Percentiles rank a stretch among this genome's conserved stretches.
These are phyloP conservation scores for Hybognathus amarus DNA, from an alignment of 2,797 vertebrate genomes.

Conservation along the genomic window DNA sequence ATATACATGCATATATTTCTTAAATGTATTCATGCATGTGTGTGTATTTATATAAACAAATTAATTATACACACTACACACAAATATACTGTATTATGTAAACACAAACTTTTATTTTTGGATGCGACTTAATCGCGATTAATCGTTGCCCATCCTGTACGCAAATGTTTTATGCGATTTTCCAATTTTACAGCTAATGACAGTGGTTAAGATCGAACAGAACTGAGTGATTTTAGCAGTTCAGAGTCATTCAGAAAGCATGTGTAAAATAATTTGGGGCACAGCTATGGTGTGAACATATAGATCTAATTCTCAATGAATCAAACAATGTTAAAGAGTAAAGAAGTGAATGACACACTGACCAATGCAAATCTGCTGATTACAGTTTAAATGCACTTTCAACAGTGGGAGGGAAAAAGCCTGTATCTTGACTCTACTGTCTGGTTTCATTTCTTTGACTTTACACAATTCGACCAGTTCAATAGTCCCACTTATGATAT, in stretches of 20 bases:
- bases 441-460: background rate
- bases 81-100: too few relatives aligned
- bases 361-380: background rate
- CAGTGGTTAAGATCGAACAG: background rate
- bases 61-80: too few relatives aligned
- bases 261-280: too few relatives aligned
- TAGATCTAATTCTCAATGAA: background rate
- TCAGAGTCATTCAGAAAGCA: background rate
- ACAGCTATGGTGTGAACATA: too few relatives aligned
- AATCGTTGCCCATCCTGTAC: too few relatives aligned
- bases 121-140: too few relatives aligned
- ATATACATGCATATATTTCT: too few relatives aligned
- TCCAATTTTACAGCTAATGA: background rate
- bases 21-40: too few relatives aligned
- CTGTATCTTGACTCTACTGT: background rate
- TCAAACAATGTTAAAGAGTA: background rate
- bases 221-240: background rate
- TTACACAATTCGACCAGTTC: background rate
- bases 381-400: background rate
- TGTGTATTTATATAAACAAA: too few relatives aligned
- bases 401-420: background rate
- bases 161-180: background rate
- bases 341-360: background rate
- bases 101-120: too few relatives aligned
- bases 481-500: constrained; percentile 3